Base-by-base conservation (phyloP, 1,140 invertebrate species). In the Papilio glaucus region DNA sequence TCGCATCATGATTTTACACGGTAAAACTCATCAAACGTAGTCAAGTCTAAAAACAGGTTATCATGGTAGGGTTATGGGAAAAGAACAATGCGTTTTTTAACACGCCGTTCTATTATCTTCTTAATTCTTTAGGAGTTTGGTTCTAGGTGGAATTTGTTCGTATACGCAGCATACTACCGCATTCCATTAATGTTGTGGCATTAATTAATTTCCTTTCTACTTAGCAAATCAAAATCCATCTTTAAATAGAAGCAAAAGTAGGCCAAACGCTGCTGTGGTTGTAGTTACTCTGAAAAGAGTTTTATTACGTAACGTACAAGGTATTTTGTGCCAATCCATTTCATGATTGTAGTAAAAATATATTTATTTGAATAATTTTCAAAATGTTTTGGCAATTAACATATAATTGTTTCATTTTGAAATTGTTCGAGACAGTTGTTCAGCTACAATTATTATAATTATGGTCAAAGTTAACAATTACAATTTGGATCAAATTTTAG, bases 181-280 rank as follows among this genome's bases (percentile, higher is more conserved):
- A 53, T 53, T 53, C 7, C 18, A 53, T 57, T 57, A 57, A 12
- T 57, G 21, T 57, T 26, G 2, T 3, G 10, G 0, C 21, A 26
- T 57, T 57, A 57, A 57, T 57, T 24, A 57, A 57, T 57, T 21
- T 26, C 24, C 9, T 57, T 57, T 57, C 9, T 24, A 57, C 21
- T 24, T 57, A 57, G 49, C 10, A 26, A 57, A 57, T 57, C 18
- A 57, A 24, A 57, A 57, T 57, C 45, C 45, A 49, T 49, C 49
- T 53, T 57, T 24, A 57, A 53, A 57, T 57, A 24, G 49, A 57
- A 24, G 49, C 12, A 26, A 57, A 57, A 57, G 49, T 57, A 57
- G 49, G 49, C 49, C 49, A 57, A 24, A 57, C 18, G 49, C 13
- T 13, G 39, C 21, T 57, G 49, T 53, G 21, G 49, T 33, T 33